Evolutionary conservation across 1,140 invertebrate genomes (phyloP).

Genomic region (Cheumatopsyche charites): DNA sequence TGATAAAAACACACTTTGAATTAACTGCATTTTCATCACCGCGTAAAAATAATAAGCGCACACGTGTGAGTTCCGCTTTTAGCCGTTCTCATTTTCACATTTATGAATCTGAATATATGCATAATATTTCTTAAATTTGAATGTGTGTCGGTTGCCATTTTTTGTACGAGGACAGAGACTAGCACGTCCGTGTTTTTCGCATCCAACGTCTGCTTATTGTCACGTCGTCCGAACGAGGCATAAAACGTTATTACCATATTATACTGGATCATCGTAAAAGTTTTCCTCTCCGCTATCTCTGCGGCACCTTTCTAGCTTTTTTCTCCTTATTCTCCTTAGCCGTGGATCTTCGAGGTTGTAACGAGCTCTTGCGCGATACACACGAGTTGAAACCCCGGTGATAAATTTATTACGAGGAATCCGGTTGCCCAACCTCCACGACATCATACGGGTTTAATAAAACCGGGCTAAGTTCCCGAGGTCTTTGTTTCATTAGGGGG

Average conservation of each 20-base stretch:
- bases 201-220: constrained; percentile 47
- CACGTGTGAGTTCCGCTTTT: too few relatives aligned
- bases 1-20: too few relatives aligned
- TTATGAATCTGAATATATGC: too few relatives aligned
- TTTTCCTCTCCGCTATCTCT: constrained; percentile 25
- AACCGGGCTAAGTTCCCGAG: constrained; percentile 43
- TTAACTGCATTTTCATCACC: too few relatives aligned
- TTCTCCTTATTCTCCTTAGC: neutral
- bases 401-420: constrained; percentile 49
- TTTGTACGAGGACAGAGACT: too few relatives aligned
- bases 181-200: constrained; percentile 34
- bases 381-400: constrained; percentile 22
- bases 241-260: constrained; percentile 50
- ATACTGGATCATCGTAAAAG: constrained; percentile 48
- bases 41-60: too few relatives aligned
- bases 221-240: constrained; percentile 45
- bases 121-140: too few relatives aligned
- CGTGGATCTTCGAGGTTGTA: constrained; percentile 8
- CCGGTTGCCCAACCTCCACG: constrained; percentile 40
- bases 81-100: too few relatives aligned
- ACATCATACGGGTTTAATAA: constrained; percentile 49
- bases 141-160: too few relatives aligned
- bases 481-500: constrained; percentile 44
- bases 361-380: constrained; percentile 22
- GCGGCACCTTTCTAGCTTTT: neutral